Base-by-base conservation (phyloP, 2,888 invertebrate genomes). In the Sarcophaga caerulescens region DNA sequence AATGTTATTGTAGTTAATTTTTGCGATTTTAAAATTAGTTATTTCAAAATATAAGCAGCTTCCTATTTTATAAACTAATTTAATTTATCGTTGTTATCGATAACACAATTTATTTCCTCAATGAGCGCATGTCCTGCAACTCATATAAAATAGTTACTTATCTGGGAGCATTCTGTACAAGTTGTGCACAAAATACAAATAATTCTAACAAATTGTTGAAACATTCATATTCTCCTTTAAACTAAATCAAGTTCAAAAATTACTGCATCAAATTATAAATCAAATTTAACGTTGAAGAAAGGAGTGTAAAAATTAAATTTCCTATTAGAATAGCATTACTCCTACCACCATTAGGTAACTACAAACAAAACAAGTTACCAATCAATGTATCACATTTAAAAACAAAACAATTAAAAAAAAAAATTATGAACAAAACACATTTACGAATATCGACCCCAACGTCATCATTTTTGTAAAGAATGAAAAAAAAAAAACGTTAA, bases 131-230 rank as follows among this genome's bases (percentile, higher is more conserved):
- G 81, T 59, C 47, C 78, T 70, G 35, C 21, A 14, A 71, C 59
- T 81, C 74, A 74, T 77, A 71, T 77, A 71, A 63, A 76, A 69
- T 70, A 84, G 57, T 84, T 81, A 81, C 81, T 86, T 84, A 86
- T 78, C 74, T 86, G 84, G 81, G 63, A 78, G 81, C 75, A 81
- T 84, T 84, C 75, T 79, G 71, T 52, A 78, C 35, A 84, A 86
- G 75, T 81, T 77, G 84, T 84, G 71, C 81, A 84, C 75, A 82
- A 66, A 65, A 81, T 59, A 23, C 23, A 52, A 77, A 71, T 59
- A 71, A 81, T 78, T 86, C 25, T 65, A 78, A 78, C 62, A 86
- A 86, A 81, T 70, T 63, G 35, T 78, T 86, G 71, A 80, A 77
- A 68, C 21, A 66, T 52, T 23, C 10, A 60, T 17, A 60, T 4